Percentiles rank a stretch among this genome's conserved stretches.
Evolutionary conservation across 2,797 vertebrate genomes (phyloP).

Genomic region (Xenopus petersii): DNA sequence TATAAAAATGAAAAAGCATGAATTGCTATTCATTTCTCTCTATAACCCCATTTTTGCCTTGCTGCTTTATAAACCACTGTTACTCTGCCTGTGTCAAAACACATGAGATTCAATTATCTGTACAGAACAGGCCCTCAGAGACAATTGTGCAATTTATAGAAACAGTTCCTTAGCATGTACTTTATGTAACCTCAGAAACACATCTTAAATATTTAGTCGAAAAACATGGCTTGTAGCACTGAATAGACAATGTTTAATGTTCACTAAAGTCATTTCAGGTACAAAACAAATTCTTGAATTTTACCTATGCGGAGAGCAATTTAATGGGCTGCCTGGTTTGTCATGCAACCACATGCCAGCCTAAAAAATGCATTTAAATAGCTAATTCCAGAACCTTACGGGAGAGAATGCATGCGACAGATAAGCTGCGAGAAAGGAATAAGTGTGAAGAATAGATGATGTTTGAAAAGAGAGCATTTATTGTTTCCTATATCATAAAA

Average conservation of each 20-base stretch:
- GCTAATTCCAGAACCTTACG: conserved; percentile 10
- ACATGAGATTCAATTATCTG: conserved; percentile 23
- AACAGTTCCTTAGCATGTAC: conserved; percentile 9
- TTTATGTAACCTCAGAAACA: neutral
- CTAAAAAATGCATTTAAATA: conserved; percentile 37
- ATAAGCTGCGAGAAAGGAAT: conserved; percentile 51
- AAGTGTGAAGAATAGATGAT: conserved; percentile 56
- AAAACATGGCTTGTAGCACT: neutral
- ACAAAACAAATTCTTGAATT: neutral
- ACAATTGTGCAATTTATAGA: conserved; percentile 5
- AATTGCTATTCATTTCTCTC: neutral
- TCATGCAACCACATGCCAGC: neutral
- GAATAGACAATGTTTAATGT: neutral
- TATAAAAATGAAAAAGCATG: neutral
- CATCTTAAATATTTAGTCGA: neutral
- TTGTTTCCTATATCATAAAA: conserved; percentile 62
- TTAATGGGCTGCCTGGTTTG: conserved; percentile 33
- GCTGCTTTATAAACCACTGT: conserved; percentile 2
- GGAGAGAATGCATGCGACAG: conserved; percentile 54
- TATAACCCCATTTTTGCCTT: conserved; percentile 8
- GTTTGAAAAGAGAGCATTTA: conserved; percentile 62
- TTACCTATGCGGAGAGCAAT: neutral
- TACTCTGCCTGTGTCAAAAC: conserved; percentile 18
- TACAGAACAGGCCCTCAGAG: conserved; percentile 10
- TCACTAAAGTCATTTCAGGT: neutral